phyloP scores from a whole-genome alignment of 1,140 invertebrate genomes.

The Macrocentrus cingulum region DNA sequence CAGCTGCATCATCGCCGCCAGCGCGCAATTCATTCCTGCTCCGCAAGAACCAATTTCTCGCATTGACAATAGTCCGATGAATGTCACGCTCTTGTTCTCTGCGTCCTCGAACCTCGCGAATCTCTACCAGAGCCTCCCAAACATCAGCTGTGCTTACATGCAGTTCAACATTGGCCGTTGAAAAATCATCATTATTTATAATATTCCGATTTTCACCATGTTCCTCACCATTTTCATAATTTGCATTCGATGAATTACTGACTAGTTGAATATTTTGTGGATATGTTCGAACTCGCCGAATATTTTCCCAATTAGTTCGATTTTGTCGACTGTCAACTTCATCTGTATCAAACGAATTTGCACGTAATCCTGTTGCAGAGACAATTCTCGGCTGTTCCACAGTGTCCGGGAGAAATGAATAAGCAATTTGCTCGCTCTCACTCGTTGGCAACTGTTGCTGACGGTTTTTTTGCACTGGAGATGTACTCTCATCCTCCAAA shows the following conservation, averaged over 20 bases:
- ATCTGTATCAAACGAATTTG: constrained; percentile 36
- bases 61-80: constrained; percentile 23
- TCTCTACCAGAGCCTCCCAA: constrained; percentile 68
- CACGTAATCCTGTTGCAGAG: constrained; percentile 30
- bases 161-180: constrained; percentile 50
- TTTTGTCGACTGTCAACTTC: constrained; percentile 12
- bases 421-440: constrained; percentile 39
- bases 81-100: constrained; percentile 54
- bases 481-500: constrained; percentile 46
- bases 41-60: constrained; percentile 33
- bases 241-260: too few species aligned
- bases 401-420: constrained; percentile 46
- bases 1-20: constrained; percentile 31
- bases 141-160: constrained; percentile 63
- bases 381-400: constrained; percentile 37
- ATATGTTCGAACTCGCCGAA: constrained; percentile 28
- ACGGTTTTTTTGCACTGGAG: constrained; percentile 32
- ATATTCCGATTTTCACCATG: constrained; percentile 27
- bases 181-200: constrained; percentile 40
- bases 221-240: too few species aligned
- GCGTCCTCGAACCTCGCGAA: constrained; percentile 65
- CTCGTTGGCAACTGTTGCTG: constrained; percentile 36
- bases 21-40: constrained; percentile 20
- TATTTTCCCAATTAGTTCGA: constrained; percentile 33
- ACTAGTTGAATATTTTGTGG: constrained; percentile 26